Conservation (phyloP, 2,113 vertebrate genomes). For the Nycticryphes semicollaris region DNA sequence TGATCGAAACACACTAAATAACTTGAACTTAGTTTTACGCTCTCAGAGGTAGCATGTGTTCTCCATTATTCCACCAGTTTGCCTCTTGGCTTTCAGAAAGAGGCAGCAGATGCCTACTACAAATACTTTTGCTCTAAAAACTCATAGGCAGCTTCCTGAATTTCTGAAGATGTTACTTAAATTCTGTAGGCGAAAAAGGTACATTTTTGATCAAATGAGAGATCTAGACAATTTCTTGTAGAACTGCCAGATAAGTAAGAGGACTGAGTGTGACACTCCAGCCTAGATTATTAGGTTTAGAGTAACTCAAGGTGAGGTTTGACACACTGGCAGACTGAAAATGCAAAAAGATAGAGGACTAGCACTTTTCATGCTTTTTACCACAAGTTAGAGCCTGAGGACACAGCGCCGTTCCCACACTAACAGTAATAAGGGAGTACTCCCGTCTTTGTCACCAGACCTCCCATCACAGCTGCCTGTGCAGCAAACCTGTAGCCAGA, state of each 20-base stretch:
- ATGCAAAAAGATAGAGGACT: not conserved
- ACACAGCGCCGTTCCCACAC: not conserved
- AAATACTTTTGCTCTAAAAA: not conserved
- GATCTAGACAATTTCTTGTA: not conserved
- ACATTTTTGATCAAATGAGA: not conserved
- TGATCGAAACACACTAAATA: not conserved
- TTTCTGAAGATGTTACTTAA: not conserved
- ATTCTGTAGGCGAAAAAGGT: not conserved
- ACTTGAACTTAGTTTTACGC: not conserved
- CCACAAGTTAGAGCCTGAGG: not conserved
- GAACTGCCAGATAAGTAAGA: not conserved
- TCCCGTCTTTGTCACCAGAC: fast-evolving
- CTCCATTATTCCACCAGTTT: not conserved
- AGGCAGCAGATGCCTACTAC: not conserved
- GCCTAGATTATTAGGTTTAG: not conserved
- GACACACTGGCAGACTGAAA: not conserved
- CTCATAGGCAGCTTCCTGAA: not conserved
- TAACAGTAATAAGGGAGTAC: not conserved
- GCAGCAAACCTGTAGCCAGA: not conserved
- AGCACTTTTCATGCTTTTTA: not conserved
- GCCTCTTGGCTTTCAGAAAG: not conserved
- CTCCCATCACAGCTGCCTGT: fast-evolving
- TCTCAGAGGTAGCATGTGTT: not conserved
- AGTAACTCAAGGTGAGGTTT: too few relatives aligned
- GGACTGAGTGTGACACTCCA: fast-evolving